Evolutionary conservation across 1,140 invertebrate species (phyloP), one percentile per base, ranked within the genome.

Genomic region (Drosophila quadrilineata): DNA sequence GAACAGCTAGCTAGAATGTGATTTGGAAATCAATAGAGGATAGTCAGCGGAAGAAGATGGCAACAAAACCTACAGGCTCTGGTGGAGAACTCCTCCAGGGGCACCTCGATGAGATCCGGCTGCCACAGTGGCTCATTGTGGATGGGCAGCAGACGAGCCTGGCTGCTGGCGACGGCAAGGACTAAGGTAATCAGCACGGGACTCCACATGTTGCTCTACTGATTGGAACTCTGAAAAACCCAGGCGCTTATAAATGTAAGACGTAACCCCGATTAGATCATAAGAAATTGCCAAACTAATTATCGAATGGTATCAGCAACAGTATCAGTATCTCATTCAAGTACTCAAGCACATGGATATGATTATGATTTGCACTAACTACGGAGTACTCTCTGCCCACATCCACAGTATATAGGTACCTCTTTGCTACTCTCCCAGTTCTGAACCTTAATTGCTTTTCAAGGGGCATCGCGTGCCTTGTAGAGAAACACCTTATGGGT

Each of bases 181-280:
- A 68, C 3, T 2, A 79, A 17, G 22, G 24, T 71, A 60, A 79
- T 71, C 57, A 85, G 45, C 38, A 58, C 36, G 17, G 72, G 41
- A 43, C 66, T 33, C 74, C 57, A 60, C 79, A 79, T 79, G 16
- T 58, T 74, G 54, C 24, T n/a, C 41, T 40, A 74, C 75, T 79
- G 54, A 50, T 43, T 24, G n/a, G 38, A 0, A 16, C 33, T 35
- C 26, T 14, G n/a, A 12, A 40, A 40, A 57, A 21, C 33, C 52
- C 46, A 40, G 2, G 65, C 48, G 79, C 73, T 77, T 84, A 41
- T 85, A 82, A 73, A 73, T 66, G 24, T 16, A 50, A 43, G 16
- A 4, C 28, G 5, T 35, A 54, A 28, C 9, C 8, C 59, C 74
- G 75, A 77, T 77, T 77, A 79, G 75, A 77, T 77, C 73, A n/a